A percentile compares a stretch with the other conserved stretches of the same genome.
These are phyloP conservation scores for Drosophila bifasciata DNA, from an alignment of 1,140 invertebrate species.

Conservation along the genomic window DNA sequence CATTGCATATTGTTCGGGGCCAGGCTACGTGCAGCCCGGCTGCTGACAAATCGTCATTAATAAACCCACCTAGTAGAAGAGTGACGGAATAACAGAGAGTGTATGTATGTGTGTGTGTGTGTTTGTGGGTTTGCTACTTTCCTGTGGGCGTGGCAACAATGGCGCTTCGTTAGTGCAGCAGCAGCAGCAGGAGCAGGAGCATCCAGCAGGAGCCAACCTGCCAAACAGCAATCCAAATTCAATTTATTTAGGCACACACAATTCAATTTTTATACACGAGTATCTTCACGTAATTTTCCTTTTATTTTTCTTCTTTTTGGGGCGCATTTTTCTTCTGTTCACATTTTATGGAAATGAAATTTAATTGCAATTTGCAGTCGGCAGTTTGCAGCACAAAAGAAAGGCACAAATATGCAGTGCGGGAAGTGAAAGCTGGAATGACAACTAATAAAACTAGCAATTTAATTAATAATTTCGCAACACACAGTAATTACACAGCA, in stretches of 20 bases:
- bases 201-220: conserved; percentile 20
- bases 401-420: conserved; percentile 45
- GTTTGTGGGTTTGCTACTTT: background rate
- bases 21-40: conserved; percentile 46
- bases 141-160: conserved; percentile 55
- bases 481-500: conserved; percentile 28
- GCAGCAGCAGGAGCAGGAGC: conserved; percentile 16
- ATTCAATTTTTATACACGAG: conserved; percentile 66
- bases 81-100: conserved; percentile 13
- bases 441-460: conserved; percentile 52
- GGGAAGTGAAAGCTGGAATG: conserved; percentile 41
- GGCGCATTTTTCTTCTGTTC: conserved; percentile 13
- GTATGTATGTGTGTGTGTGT: conserved; percentile 3
- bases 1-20: conserved; percentile 65
- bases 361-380: conserved; percentile 50
- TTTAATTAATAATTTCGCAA: conserved; percentile 48
- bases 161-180: conserved; percentile 71
- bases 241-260: conserved; percentile 64
- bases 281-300: conserved; percentile 33
- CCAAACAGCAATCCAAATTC: conserved; percentile 66
- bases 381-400: conserved; percentile 43
- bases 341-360: conserved; percentile 33
- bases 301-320: conserved; percentile 12
- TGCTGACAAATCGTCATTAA: conserved; percentile 75
- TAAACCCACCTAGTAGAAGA: conserved; percentile 46